phyloP scores from a whole-genome alignment of 2,113 vertebrate genomes.

The Ciconia stormi region DNA sequence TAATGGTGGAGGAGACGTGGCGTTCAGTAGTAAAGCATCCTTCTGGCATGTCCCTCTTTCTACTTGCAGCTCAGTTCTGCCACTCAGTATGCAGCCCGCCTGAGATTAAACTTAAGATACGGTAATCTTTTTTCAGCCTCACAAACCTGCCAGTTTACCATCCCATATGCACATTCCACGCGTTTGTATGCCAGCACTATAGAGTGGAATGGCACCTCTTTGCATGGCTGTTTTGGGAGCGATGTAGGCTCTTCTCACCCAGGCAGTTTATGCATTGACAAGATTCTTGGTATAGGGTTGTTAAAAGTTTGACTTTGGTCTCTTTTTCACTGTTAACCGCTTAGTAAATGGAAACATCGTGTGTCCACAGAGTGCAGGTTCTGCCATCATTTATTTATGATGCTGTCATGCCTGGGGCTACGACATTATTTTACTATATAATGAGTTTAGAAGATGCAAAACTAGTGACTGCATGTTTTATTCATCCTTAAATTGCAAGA shows the following conservation, averaged over 20 bases:
- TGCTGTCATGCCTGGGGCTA: background rate
- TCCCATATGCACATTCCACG: background rate
- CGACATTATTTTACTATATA: background rate
- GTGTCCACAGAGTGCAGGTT: background rate
- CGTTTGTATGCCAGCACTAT: background rate
- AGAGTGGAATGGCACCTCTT: background rate
- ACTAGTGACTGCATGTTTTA: slow-evolving; percentile 40
- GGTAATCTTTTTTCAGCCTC: background rate
- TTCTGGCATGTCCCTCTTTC: background rate
- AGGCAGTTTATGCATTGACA: background rate
- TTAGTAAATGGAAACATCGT: background rate
- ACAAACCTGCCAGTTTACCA: background rate
- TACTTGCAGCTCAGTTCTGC: background rate
- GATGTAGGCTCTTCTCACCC: background rate
- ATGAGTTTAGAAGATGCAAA: slow-evolving; percentile 15
- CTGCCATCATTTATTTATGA: background rate
- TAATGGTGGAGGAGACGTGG: background rate
- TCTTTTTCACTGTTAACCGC: background rate
- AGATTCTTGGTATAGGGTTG: background rate
- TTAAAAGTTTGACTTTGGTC: background rate
- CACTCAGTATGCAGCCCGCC: background rate
- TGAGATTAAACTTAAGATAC: background rate
- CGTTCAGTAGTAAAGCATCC: background rate
- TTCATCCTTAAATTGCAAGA: slow-evolving; percentile 34
- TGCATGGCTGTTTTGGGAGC: background rate